Base-by-base conservation (phyloP, 2,888 invertebrate genomes). In the Phaonia tiefii region DNA sequence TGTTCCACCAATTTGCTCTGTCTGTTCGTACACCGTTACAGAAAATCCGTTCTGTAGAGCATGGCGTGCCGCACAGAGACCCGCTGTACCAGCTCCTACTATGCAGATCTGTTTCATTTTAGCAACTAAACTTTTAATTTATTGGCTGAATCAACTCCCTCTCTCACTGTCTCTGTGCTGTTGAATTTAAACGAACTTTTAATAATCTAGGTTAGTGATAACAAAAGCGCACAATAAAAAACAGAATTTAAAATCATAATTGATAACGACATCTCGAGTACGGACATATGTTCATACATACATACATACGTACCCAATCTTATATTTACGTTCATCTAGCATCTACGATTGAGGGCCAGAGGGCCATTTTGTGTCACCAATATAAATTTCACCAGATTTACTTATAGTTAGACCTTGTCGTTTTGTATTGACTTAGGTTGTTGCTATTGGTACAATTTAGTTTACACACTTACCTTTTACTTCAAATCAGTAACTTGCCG, bases 81-180 rank as follows among this genome's bases (percentile, higher is more conserved):
- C 98, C 0, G 97, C 96, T 0, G 96, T 96, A 3, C 98, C 98
- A 1, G 97, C 97, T 31, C 98, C 98, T 86, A 98, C 95, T 44
- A 98, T 93, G 74, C 93, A 94, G 17, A 90, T 86, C 46, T 87
- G 88, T 56, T 85, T 81, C 81, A 81, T 81, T 17, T 56, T 73
- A 69, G 72, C 63, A 71, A 81, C 81, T 44, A 20, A 31, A 46
- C 17, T 15, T 31, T 25, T 25, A 10, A 2, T 37, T 46, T 31
- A 17, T 67, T 56, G 26, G 46, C 76, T 54, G 49, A 26, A 5
- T 42, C n/a, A 31, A 11, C 22, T 22, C 17, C 22, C 20, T 49
- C 67, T 67, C 49, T 56, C 10, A 69, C 25, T 20, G 46, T n/a
- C n/a, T n/a, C n/a, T n/a, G n/a, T n/a, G 46, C n/a, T n/a, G n/a